Percentiles rank a stretch among this genome's conserved stretches.
These are phyloP conservation scores for Heliconius charithonia DNA, from an alignment of 2,888 invertebrate genomes.

Conservation along the genomic window DNA sequence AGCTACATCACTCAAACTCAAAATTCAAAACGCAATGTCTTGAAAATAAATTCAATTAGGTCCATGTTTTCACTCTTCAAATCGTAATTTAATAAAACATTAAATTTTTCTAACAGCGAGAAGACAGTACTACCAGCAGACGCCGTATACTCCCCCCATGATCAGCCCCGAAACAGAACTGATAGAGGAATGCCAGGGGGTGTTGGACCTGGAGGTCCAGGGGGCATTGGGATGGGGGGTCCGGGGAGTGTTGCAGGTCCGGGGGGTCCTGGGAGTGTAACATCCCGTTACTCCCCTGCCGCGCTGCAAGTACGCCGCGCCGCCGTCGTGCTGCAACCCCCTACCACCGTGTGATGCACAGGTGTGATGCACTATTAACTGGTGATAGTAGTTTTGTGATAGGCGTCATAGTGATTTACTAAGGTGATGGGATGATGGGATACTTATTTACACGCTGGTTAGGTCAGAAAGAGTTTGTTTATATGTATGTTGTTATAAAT, in stretches of 20 bases:
- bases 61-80: background rate
- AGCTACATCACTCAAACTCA: too few relatives aligned
- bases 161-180: conserved; percentile 78
- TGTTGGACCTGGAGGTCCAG: conserved; percentile 86
- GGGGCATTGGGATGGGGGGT: conserved; percentile 76
- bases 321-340: conserved; percentile 94
- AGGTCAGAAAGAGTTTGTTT: too few relatives aligned
- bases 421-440: background rate
- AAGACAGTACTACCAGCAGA: conserved; percentile 88
- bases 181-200: conserved; percentile 85
- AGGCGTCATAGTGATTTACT: background rate
- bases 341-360: conserved; percentile 76
- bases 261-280: conserved; percentile 85
- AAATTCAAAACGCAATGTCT: too few relatives aligned
- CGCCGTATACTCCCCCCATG: conserved; percentile 87
- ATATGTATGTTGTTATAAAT: too few relatives aligned
- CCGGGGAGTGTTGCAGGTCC: conserved; percentile 73
- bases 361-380: conserved; percentile 49
- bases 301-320: conserved; percentile 90
- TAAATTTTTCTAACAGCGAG: conserved; percentile 59
- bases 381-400: conserved; percentile 23
- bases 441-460: too few relatives aligned
- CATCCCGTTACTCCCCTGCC: conserved; percentile 89
- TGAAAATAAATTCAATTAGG: background rate
- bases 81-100: background rate